phyloP scores from a whole-genome alignment of 2,888 invertebrate genomes.

The Melinaea marsaeus region DNA sequence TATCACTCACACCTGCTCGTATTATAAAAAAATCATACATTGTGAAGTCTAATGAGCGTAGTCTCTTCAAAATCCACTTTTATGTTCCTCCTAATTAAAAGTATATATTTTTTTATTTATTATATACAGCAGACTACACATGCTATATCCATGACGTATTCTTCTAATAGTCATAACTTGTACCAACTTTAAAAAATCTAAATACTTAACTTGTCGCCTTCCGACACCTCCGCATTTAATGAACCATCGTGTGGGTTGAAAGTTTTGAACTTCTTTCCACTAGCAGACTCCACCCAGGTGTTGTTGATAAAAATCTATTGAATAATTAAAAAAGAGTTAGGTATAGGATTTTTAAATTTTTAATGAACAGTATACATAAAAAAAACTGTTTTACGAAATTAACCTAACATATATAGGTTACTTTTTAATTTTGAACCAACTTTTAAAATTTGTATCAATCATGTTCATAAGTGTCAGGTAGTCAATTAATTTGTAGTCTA shows the following conservation, averaged over 20 bases:
- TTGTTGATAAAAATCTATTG: conserved; percentile 59
- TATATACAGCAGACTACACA: no score
- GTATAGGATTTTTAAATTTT: background rate
- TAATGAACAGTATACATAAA: background rate
- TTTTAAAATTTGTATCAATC: no score
- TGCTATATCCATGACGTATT: background rate
- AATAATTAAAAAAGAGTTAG: conserved; percentile 5
- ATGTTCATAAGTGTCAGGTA: no score
- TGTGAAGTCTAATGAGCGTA: no score
- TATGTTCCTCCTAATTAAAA: no score
- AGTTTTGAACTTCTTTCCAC: conserved; percentile 89
- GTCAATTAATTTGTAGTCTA: no score
- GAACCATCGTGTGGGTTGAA: conserved; percentile 86
- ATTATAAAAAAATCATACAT: no score
- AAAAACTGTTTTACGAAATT: background rate
- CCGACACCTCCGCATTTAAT: conserved; percentile 85
- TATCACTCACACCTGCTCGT: no score
- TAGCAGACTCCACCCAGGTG: conserved; percentile 82
- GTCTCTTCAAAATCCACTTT: no score
- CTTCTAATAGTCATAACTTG: background rate
- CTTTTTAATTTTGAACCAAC: no score
- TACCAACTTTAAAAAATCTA: background rate
- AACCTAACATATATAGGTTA: no score
- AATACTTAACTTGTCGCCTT: conserved; percentile 84
- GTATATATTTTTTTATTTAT: no score